These are phyloP conservation scores for Sinocyclocheilus anophthalmus DNA, from an alignment of 2,113 vertebrate species.

Conservation along the genomic window DNA sequence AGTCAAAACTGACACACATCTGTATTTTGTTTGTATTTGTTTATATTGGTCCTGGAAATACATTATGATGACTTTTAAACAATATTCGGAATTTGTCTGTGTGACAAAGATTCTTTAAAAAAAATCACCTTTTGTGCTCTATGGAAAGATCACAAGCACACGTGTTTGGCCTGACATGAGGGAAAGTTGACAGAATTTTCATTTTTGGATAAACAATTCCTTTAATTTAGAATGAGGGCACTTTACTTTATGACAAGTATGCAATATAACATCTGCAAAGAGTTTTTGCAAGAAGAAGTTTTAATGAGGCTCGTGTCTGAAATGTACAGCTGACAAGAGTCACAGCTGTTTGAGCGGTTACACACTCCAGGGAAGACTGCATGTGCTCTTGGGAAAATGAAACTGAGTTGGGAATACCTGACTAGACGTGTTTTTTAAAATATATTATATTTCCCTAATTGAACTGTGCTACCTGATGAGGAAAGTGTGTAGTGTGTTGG, in stretches of 20 bases:
- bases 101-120: neutral
- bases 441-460: neutral
- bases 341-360: conserved; percentile 26
- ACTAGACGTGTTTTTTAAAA: neutral
- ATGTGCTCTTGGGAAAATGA: conserved; percentile 1
- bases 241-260: neutral
- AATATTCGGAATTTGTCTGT: neutral
- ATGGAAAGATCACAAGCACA: neutral
- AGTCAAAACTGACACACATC: conserved; percentile 2
- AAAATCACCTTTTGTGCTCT: neutral
- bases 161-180: neutral
- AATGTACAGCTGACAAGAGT: neutral
- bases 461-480: neutral
- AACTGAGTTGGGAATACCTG: conserved; percentile 6
- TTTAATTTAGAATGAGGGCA: neutral
- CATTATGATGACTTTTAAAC: neutral
- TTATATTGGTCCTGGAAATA: neutral
- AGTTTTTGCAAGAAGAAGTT: conserved; percentile 7
- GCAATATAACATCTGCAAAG: neutral
- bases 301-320: neutral
- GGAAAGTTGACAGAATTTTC: neutral
- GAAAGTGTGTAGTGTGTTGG: neutral
- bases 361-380: neutral
- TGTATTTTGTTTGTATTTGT: neutral
- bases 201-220: neutral